These are phyloP conservation scores for Megaceryle alcyon DNA, from an alignment of 2,797 vertebrate genomes.

Conservation along the genomic window DNA sequence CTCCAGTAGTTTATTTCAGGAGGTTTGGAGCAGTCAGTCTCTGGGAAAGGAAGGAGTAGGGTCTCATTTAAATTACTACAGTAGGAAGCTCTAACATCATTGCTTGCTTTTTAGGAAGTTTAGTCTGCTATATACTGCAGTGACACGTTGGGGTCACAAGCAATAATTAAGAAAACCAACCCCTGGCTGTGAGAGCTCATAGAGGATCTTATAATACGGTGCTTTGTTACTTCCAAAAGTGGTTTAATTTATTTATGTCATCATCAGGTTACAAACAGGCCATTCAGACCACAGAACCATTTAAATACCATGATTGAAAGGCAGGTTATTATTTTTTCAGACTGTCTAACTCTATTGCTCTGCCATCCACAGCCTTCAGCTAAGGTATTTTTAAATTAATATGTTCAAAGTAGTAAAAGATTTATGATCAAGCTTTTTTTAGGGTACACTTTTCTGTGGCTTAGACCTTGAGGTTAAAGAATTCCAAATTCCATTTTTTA, in stretches of 20 bases:
- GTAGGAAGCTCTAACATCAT: not conserved
- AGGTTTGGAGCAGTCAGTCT: not conserved
- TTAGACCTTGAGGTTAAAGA: not conserved
- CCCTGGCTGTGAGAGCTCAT: not conserved
- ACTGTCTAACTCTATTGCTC: not conserved
- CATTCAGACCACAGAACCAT: not conserved
- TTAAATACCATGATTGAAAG: not conserved
- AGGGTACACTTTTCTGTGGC: not conserved
- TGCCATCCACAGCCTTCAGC: not conserved
- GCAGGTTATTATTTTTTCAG: not conserved
- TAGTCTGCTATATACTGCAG: not conserved
- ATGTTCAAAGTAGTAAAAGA: not conserved
- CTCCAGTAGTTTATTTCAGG: not conserved
- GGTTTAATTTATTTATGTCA: not conserved
- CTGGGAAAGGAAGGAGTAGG: not conserved
- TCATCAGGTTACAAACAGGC: not conserved
- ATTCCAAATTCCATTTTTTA: not conserved
- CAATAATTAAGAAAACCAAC: not conserved
- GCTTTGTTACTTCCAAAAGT: not conserved
- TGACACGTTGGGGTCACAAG: not conserved
- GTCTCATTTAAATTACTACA: not conserved
- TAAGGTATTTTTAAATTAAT: constrained; percentile 16
- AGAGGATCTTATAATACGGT: not conserved
- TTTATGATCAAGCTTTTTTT: not conserved
- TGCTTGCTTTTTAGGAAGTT: not conserved